These are phyloP conservation scores for Parasteatoda lunata DNA, from an alignment of 2,888 invertebrate genomes.

Conservation along the genomic window DNA sequence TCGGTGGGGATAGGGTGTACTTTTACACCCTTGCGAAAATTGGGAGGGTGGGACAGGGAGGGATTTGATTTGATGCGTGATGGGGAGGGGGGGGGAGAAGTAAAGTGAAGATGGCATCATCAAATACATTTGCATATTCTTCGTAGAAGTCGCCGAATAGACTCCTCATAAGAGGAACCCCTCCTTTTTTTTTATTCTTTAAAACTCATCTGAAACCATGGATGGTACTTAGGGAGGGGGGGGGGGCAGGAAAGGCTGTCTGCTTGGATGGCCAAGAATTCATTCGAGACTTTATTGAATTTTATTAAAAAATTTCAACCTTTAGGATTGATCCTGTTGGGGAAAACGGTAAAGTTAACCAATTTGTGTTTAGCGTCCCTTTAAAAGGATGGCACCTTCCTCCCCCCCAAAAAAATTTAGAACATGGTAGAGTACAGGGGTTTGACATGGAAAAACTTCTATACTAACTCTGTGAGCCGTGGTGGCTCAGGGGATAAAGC, in stretches of 20 bases:
- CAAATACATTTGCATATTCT: constrained; percentile 60
- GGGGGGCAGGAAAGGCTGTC: not conserved
- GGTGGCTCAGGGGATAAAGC: no score
- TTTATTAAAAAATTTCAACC: not conserved
- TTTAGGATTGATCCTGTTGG: no score
- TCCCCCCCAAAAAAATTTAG: no score
- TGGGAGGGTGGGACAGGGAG: constrained; percentile 2
- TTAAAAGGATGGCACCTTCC: no score
- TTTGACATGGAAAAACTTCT: no score
- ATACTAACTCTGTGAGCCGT: no score
- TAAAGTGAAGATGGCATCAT: constrained; percentile 18
- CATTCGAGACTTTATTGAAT: not conserved
- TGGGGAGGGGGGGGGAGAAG: not conserved
- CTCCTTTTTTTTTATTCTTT: not conserved
- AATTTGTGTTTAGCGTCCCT: no score
- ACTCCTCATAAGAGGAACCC: not conserved
- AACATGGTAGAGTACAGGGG: no score
- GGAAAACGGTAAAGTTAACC: no score
- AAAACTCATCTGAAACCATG: not conserved
- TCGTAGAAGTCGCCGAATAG: constrained; percentile 26
- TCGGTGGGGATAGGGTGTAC: constrained; percentile 37
- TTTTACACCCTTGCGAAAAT: constrained; percentile 47
- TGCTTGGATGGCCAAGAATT: not conserved
- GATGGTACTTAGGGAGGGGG: not conserved
- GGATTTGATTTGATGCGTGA: constrained; percentile 31